Evolutionary conservation across 2,888 invertebrate genomes (phyloP).

Genomic region (Muscina levida): DNA sequence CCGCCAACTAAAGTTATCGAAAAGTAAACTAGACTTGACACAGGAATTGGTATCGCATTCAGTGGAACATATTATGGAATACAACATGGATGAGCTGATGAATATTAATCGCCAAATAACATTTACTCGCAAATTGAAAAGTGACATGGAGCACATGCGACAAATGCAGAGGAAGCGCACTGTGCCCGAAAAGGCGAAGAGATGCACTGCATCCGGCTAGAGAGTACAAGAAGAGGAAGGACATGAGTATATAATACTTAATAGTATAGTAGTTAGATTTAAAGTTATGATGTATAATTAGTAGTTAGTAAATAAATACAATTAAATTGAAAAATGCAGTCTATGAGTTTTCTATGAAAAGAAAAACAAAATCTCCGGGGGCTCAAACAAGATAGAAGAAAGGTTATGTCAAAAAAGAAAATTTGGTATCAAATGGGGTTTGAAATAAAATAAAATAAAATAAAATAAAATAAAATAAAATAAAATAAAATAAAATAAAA

Average conservation of each 20-base stretch:
- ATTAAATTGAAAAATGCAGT: slow-evolving; percentile 3
- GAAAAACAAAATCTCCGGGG: too few species aligned
- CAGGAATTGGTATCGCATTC: slow-evolving; percentile 47
- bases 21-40: slow-evolving; percentile 50
- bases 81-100: slow-evolving; percentile 35
- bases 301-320: neutral
- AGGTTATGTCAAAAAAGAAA: too few species aligned
- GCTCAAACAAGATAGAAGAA: too few species aligned
- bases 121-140: slow-evolving; percentile 36
- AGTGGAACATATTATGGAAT: slow-evolving; percentile 44
- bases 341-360: too few species aligned
- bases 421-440: too few species aligned
- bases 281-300: too few species aligned
- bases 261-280: neutral
- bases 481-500: too few species aligned
- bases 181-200: neutral
- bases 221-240: too few species aligned
- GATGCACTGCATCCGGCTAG: too few species aligned
- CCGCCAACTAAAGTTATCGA: slow-evolving; percentile 17
- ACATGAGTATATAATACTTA: too few species aligned
- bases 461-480: too few species aligned
- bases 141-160: slow-evolving; percentile 25
- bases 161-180: slow-evolving; percentile 11
- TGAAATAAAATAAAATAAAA: too few species aligned
- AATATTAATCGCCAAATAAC: slow-evolving; percentile 50